Conservation (phyloP, 2,113 vertebrate species). For the Neodon shergylaensis region DNA sequence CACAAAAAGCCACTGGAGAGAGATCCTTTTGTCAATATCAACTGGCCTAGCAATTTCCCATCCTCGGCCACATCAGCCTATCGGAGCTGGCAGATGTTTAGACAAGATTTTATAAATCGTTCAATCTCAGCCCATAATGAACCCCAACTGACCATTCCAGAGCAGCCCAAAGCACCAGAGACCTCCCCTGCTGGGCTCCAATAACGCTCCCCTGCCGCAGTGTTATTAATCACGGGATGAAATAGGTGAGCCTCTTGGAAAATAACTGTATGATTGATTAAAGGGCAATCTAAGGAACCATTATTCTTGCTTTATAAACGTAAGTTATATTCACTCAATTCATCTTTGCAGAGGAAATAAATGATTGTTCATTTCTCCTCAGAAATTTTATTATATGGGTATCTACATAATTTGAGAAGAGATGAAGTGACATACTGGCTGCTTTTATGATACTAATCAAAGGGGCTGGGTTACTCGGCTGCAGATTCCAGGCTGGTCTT, state of each 20-base stretch:
- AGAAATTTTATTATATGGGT: conserved; percentile 83
- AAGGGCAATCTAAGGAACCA: conserved; percentile 93
- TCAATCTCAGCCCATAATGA: conserved; percentile 97
- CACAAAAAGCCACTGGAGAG: conserved; percentile 90
- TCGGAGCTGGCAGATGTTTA: conserved; percentile 98
- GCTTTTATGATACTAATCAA: conserved; percentile 77
- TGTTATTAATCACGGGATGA: conserved; percentile 96
- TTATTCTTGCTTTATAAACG: conserved; percentile 92
- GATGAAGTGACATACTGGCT: conserved; percentile 73
- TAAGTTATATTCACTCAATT: conserved; percentile 92
- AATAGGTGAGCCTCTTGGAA: conserved; percentile 94
- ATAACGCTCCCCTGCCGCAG: conserved; percentile 91
- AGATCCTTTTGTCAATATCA: conserved; percentile 92
- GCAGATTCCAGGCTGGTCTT: conserved; percentile 63
- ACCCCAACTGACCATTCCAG: conserved; percentile 97
- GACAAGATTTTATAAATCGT: conserved; percentile 99
- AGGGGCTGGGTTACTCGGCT: conserved; percentile 51
- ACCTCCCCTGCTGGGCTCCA: conserved; percentile 93
- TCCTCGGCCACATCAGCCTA: conserved; percentile 90
- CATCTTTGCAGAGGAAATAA: conserved; percentile 89
- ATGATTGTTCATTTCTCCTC: conserved; percentile 86
- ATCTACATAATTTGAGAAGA: conserved; percentile 81
- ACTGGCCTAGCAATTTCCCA: conserved; percentile 92
- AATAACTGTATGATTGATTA: conserved; percentile 96
- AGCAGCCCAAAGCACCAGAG: conserved; percentile 93